phyloP scores from a whole-genome alignment of 1,140 invertebrate genomes.

The Tetragonula clypearis region DNA sequence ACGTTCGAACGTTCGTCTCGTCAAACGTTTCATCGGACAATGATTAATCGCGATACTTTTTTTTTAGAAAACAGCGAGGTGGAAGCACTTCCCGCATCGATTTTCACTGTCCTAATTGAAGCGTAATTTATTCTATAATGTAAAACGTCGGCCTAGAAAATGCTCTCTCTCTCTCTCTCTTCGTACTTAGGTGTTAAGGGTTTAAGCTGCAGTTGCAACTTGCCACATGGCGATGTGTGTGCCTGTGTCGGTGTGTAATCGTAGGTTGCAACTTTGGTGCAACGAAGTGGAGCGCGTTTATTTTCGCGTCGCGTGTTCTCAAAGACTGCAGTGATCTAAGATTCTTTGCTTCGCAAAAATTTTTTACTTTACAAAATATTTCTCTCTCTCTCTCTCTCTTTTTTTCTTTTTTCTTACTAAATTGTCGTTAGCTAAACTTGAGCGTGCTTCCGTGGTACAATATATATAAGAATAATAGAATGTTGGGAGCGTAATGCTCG shows the following conservation, averaged over 20 bases:
- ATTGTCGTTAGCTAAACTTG: neutral
- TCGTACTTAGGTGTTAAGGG: neutral
- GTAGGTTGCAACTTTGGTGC: neutral
- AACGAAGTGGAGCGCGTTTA: neutral
- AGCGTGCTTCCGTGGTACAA: neutral
- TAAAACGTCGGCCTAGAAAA: neutral
- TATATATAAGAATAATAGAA: too few relatives aligned
- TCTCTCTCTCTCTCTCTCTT: neutral
- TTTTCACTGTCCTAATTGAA: neutral
- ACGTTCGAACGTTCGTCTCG: neutral
- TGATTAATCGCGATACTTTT: constrained; percentile 20
- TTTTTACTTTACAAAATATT: neutral
- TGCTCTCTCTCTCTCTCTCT: neutral
- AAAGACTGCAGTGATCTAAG: neutral
- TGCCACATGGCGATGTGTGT: neutral
- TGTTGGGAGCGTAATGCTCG: neutral
- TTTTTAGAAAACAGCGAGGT: neutral
- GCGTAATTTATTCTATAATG: neutral
- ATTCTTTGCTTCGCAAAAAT: neutral
- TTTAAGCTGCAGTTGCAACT: neutral
- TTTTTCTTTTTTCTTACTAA: too few relatives aligned
- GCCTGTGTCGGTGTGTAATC: neutral
- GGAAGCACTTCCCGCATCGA: neutral
- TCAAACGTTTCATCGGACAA: neutral
- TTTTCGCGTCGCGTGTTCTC: neutral